Evolutionary conservation across 2,113 vertebrate species (phyloP).

Genomic region (Aptenodytes patagonicus): DNA sequence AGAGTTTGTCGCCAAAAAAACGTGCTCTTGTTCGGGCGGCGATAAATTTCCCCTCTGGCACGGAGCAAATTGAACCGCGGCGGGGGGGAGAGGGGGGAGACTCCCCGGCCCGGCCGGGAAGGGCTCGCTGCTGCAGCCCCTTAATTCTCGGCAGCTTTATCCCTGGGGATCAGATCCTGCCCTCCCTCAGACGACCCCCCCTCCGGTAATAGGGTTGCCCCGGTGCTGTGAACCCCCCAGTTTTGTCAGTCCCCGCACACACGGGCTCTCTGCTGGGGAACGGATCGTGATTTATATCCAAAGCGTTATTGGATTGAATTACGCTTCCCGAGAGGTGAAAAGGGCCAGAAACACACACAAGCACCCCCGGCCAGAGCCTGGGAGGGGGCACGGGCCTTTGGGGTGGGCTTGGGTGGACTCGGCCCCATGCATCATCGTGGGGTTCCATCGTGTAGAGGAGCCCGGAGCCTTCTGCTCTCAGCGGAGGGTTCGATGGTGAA

Average conservation of each 20-base stretch:
- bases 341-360: too few relatives aligned
- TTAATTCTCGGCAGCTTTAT: neutral
- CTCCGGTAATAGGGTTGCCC: accelerated
- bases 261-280: neutral
- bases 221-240: neutral
- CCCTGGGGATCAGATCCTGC: neutral
- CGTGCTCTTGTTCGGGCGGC: neutral
- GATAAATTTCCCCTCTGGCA: neutral
- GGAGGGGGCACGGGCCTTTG: neutral
- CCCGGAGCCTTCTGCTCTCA: neutral
- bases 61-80: neutral
- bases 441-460: neutral
- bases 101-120: neutral
- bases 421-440: accelerated
- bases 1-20: neutral
- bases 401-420: neutral
- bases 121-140: neutral
- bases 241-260: too few relatives aligned
- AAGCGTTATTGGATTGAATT: neutral
- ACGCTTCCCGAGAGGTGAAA: accelerated
- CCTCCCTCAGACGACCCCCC: accelerated
- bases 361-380: accelerated
- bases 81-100: neutral
- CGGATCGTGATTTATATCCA: neutral
- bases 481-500: accelerated